Conservation (phyloP, 2,888 invertebrate genomes). For the Phyto melanocephala region DNA sequence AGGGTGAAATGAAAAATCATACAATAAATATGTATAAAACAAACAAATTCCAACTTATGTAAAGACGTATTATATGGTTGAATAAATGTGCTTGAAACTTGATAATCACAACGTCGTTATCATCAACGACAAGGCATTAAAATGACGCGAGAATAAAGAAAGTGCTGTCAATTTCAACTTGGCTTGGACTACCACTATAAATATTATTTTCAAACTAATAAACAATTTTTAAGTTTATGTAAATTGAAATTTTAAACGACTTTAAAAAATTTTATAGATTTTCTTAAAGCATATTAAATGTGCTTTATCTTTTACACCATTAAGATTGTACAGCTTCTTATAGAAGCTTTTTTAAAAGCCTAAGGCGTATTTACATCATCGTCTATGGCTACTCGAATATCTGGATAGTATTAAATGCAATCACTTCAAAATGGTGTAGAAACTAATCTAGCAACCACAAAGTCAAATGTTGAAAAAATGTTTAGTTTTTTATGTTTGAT, state of each 20-base stretch:
- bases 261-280: not conserved
- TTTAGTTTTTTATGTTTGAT: too few species aligned
- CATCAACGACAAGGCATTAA: not conserved
- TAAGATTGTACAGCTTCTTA: not conserved
- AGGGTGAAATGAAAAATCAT: slow-evolving; percentile 16
- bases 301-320: not conserved
- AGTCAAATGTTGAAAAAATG: too few species aligned
- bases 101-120: slow-evolving; percentile 15
- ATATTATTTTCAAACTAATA: too few species aligned
- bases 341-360: not conserved
- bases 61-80: slow-evolving; percentile 34
- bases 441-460: too few species aligned
- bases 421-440: not conserved
- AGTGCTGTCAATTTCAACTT: not conserved
- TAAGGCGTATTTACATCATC: not conserved
- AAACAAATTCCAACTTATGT: slow-evolving; percentile 11
- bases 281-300: not conserved
- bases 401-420: not conserved
- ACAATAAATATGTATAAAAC: slow-evolving; percentile 53
- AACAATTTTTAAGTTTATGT: not conserved
- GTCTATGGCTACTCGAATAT: not conserved
- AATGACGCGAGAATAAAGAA: not conserved
- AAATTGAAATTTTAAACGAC: not conserved
- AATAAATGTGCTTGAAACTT: slow-evolving; percentile 35
- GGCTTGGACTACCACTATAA: too few species aligned